Evolutionary conservation across 2,113 vertebrate genomes (phyloP).

Genomic region (Ciconia boyciana): DNA sequence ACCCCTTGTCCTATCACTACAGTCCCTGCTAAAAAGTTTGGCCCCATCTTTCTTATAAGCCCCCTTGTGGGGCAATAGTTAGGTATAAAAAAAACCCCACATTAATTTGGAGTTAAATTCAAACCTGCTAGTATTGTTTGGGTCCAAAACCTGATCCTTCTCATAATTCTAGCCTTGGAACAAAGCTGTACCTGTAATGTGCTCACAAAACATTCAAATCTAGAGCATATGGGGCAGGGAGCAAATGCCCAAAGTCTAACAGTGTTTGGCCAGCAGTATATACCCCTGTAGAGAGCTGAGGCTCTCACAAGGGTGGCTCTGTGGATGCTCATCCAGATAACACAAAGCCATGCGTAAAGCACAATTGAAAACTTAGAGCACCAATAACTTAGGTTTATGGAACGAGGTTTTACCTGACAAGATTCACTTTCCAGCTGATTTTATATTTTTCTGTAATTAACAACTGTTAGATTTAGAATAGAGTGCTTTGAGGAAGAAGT

Average conservation of each 20-base stretch:
- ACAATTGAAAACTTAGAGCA: background rate
- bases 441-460: background rate
- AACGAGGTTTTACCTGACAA: background rate
- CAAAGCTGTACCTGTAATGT: background rate
- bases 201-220: background rate
- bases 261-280: background rate
- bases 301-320: background rate
- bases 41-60: background rate
- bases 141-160: background rate
- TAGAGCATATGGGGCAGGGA: background rate
- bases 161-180: background rate
- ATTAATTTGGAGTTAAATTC: background rate
- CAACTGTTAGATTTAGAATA: background rate
- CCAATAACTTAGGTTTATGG: background rate
- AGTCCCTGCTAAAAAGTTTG: background rate
- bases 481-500: background rate
- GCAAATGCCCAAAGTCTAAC: background rate
- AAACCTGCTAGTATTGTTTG: background rate
- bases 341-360: background rate
- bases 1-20: background rate
- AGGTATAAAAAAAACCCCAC: background rate
- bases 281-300: background rate
- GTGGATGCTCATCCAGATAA: background rate
- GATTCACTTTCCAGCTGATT: background rate
- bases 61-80: background rate